Base-by-base conservation (phyloP, 2,797 vertebrate genomes). In the Glyptemys insculpta region DNA sequence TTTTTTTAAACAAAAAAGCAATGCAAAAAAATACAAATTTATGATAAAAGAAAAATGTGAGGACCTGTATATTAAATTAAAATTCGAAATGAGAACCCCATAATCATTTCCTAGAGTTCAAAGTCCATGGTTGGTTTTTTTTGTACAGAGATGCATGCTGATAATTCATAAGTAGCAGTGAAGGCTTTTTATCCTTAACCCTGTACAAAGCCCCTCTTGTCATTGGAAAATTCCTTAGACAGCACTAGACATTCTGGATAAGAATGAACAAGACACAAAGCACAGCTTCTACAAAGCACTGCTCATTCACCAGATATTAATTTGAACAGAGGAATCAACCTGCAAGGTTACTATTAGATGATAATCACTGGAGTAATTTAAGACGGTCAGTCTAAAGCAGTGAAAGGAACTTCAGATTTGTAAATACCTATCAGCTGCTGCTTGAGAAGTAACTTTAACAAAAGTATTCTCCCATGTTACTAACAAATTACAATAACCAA, bases 251-350 rank as follows among this genome's bases (percentile, higher is more conserved):
- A 92, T 65, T 91, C 89, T 98, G 97, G 95, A 92, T 97, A 97
- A 97, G 97, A 98, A 97, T 89, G 97, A 98, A 95, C 95, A 97
- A 96, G 96, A 97, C 86, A 97, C 91, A 97, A 96, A 97, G 92
- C 89, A 90, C 86, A 97, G 95, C 91, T 97, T 98, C 91, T 96
- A 97, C 88, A 97, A 97, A 97, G 93, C 83, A 87, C 91, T 82
- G 92, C 91, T 98, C 98, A 97, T 97, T 98, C 98, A 98, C 96
- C 98, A 98, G 96, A 97, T 98, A 98, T 97, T 98, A 98, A 98
- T 98, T 98, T 98, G 95, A 97, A 97, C 93, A 87, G 89, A 92
- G 89, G 95, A 97, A 96, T 97, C 94, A 94, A 97, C 95, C 94
- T 86, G 91, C 89, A 96, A 88, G 92, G 83, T 95, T 93, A 96